A percentile compares a stretch with the other conserved stretches of the same genome.
Conservation (phyloP, 2,888 invertebrate species). For the Rhodophaea formosa region DNA sequence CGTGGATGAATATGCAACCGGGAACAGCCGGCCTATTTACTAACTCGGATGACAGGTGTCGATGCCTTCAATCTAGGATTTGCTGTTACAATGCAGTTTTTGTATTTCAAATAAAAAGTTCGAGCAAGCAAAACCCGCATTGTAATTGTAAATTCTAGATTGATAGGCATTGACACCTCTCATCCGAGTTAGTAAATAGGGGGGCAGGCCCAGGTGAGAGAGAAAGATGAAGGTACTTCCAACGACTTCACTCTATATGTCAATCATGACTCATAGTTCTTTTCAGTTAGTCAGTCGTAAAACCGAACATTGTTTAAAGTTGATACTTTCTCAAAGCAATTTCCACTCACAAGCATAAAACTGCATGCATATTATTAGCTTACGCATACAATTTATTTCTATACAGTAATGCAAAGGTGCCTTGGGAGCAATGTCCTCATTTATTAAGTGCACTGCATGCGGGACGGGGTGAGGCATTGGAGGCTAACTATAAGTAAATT, state of each 20-base stretch:
- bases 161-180: too few relatives aligned
- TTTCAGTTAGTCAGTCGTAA: not conserved
- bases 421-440: slow-evolving; percentile 31
- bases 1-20: too few relatives aligned
- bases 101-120: too few relatives aligned
- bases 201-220: too few relatives aligned
- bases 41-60: too few relatives aligned
- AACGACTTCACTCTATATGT: not conserved
- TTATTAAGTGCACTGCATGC: slow-evolving; percentile 29
- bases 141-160: too few relatives aligned
- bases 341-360: slow-evolving; percentile 5
- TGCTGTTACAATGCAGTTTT: too few relatives aligned
- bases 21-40: too few relatives aligned
- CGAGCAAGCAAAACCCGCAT: too few relatives aligned
- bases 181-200: too few relatives aligned
- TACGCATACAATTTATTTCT: slow-evolving; percentile 10
- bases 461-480: slow-evolving; percentile 24
- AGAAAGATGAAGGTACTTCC: too few relatives aligned
- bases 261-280: not conserved
- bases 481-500: not conserved
- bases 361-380: slow-evolving; percentile 10
- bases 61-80: too few relatives aligned
- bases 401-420: slow-evolving; percentile 21
- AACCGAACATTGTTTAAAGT: not conserved
- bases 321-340: not conserved